phyloP scores from a whole-genome alignment of 2,113 vertebrate species.

The Kryptolebias marmoratus region DNA sequence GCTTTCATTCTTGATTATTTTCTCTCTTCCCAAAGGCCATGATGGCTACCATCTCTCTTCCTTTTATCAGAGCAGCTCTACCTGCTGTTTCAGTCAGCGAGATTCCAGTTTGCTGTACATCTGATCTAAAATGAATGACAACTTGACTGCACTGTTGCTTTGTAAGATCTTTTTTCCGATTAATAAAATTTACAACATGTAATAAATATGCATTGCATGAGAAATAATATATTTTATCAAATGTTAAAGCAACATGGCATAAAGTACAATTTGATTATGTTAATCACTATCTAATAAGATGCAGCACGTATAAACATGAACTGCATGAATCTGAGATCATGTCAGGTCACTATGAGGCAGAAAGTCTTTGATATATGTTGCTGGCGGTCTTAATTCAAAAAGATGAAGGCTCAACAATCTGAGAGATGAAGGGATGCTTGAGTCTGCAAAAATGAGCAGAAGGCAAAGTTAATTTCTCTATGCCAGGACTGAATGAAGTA shows the following conservation, averaged over 20 bases:
- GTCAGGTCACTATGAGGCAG: neutral
- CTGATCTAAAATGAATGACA: slow-evolving; percentile 7
- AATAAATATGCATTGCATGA: neutral
- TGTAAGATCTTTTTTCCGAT: neutral
- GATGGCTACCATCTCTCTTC: slow-evolving; percentile 58
- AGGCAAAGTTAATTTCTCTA: neutral
- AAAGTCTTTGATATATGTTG: slow-evolving; percentile 1
- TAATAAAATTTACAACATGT: neutral
- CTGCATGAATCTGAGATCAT: neutral
- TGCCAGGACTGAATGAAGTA: neutral
- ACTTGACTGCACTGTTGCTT: neutral
- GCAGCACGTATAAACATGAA: neutral
- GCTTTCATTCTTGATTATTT: slow-evolving; percentile 61
- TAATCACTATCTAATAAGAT: neutral
- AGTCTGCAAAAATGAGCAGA: slow-evolving; percentile 2
- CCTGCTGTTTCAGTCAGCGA: slow-evolving; percentile 8
- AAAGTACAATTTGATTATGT: neutral
- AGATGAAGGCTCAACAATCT: slow-evolving; percentile 7
- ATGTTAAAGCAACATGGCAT: neutral
- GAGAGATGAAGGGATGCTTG: slow-evolving; percentile 2
- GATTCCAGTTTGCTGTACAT: slow-evolving; percentile 17
- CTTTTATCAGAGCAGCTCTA: slow-evolving; percentile 38
- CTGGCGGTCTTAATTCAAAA: slow-evolving; percentile 1
- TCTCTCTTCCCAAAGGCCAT: slow-evolving; percentile 51
- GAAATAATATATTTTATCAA: neutral